Base-by-base conservation (phyloP, 2,797 vertebrate genomes). In the Falco concolor region DNA sequence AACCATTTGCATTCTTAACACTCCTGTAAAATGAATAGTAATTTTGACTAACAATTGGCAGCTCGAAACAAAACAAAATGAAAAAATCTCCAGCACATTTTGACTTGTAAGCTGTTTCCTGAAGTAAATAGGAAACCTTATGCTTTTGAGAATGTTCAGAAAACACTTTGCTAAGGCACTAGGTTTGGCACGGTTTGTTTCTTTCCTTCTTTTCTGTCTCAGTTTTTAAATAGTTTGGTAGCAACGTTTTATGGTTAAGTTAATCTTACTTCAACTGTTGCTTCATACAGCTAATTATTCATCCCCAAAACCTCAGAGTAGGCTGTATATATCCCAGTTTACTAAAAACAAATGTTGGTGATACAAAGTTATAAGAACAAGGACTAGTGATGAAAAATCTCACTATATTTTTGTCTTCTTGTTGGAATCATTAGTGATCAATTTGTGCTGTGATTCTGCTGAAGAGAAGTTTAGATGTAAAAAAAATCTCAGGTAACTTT, bases 1-100 rank as follows among this genome's bases (percentile, higher is more conserved):
- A 97, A 97, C 97, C 97, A 97, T 98, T 98, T 98, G 96, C 97
- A 97, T 98, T 97, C 97, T 97, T 98, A 97, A 97, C 97, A 96
- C 96, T 94, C 92, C 95, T 97, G 89, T 97, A 97, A 98, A 97
- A 93, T 92, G 89, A 97, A 72, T 87, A 95, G 93, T 96, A 96
- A 96, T 96, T 96, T 97, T 94, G 91, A 95, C 95, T 97, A 97
- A 96, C 93, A 96, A 96, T 95, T 97, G 93, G 84, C 94, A 97
- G 96, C 90, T 95, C 3, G 3, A 95, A 93, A 94, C 68, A 94
- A 91, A 92, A 90, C 53, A 52, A 72, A 79, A 82, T 4, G 20
- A 75, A 88, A 83, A 84, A 92, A 50, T 14, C 83, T 81, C 54
- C 47, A 70, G 44, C 24, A 7, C 36, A 13, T 94, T 96, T 94